Percentiles rank a stretch among this genome's conserved stretches.
These are phyloP conservation scores for Barnardius zonarius DNA, from an alignment of 2,113 vertebrate species.

Conservation along the genomic window DNA sequence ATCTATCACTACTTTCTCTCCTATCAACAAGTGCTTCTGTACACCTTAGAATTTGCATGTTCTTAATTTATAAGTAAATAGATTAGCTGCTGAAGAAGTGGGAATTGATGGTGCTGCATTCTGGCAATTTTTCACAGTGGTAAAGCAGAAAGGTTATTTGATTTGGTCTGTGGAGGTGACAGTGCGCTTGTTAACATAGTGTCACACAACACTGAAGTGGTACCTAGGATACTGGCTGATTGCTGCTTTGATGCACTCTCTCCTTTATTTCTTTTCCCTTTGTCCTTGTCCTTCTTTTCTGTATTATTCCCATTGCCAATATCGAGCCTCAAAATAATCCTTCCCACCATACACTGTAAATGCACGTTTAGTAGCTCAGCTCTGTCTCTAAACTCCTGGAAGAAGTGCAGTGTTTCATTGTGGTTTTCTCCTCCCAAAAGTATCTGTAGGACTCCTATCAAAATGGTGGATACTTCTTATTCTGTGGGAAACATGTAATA, in stretches of 20 bases:
- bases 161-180: not conserved
- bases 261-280: not conserved
- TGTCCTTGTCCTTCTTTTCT: not conserved
- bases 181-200: not conserved
- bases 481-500: not conserved
- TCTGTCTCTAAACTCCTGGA: not conserved
- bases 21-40: not conserved
- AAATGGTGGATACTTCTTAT: not conserved
- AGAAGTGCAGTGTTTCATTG: not conserved
- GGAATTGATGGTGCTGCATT: not conserved
- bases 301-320: not conserved
- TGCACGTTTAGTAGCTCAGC: not conserved
- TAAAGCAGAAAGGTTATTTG: not conserved
- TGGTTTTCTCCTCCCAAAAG: not conserved
- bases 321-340: not conserved
- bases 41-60: not conserved
- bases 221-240: not conserved
- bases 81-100: not conserved
- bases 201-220: not conserved
- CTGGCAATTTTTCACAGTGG: not conserved
- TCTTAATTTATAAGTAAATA: not conserved
- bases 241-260: not conserved
- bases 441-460: not conserved
- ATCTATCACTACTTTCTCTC: not conserved
- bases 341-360: not conserved